Base-by-base conservation (phyloP, 2,888 invertebrate species). In the Acronicta psi region DNA sequence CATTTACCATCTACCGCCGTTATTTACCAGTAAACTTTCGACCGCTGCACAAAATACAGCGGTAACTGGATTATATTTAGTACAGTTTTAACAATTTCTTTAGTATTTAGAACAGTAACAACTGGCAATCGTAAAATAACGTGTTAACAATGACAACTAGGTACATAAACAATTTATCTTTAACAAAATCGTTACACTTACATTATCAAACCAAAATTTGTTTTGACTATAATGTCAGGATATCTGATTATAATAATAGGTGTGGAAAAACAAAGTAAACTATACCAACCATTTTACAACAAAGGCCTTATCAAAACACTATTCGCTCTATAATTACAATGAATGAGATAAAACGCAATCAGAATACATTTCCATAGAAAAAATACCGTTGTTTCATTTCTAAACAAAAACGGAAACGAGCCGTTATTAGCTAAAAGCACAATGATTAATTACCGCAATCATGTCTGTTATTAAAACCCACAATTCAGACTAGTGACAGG, bases 371-470 rank as follows among this genome's bases (percentile, higher is more conserved):
- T 52, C 29, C 16, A 16, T 14, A 17, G 6, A 53, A 36, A 55
- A 37, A 41, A 34, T 42, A 63, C 36, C 18, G 34, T 38, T 38
- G 46, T 23, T 57, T n/a, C 16, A 50, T 59, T 49, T 47, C 60
- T 40, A 55, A 64, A 69, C 46, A 65, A 65, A 60, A 74, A 58
- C 57, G 72, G 67, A 61, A 59, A 58, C 42, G 16, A 8, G 53
- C 31, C 20, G 47, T 59, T 56, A 63, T 53, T 69, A 49, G 34
- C 59, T 71, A 60, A 71, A 64, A 56, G 47, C 60, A 70, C 67
- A 70, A 67, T 67, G 61, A 53, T 55, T 54, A 67, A 73, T 74
- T 69, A 69, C 55, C n/a, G 58, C 49, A 60, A 71, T 73, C 47
- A 59, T 54, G 51, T 29, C 41, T 45, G 54, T 46, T 51, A 62